Conservation (phyloP, 2,888 invertebrate species). For the Lithophane socia region DNA sequence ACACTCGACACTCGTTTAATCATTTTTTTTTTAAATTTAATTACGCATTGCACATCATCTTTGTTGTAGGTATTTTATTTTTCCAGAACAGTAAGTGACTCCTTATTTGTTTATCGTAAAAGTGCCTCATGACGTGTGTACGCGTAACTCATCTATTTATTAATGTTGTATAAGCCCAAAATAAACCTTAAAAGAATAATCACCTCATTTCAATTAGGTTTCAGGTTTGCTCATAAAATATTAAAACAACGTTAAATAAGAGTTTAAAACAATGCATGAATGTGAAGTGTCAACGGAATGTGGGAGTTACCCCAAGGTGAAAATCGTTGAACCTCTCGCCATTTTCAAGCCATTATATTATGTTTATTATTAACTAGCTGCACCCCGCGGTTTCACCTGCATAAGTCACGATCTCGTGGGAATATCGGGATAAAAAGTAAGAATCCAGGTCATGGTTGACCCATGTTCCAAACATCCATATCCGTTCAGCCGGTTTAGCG, state of each 20-base stretch:
- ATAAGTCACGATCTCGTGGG: no score
- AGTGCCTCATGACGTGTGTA: neutral
- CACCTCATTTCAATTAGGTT: conserved; percentile 6
- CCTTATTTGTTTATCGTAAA: neutral
- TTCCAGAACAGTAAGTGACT: neutral
- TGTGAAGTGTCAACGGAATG: conserved; percentile 54
- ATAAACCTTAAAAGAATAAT: conserved; percentile 3
- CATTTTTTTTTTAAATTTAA: no score
- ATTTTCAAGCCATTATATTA: conserved; percentile 41
- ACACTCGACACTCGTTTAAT: no score
- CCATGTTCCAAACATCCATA: no score
- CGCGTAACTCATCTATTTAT: neutral
- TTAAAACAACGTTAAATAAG: conserved; percentile 50
- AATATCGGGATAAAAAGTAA: no score
- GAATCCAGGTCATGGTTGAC: no score
- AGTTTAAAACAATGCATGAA: conserved; percentile 51
- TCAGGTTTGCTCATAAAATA: conserved; percentile 19
- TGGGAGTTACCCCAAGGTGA: conserved; percentile 39
- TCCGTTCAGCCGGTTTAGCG: no score
- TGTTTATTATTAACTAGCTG: conserved; percentile 28
- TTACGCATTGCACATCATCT: no score
- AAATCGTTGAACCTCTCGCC: conserved; percentile 29
- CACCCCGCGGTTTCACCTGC: no score
- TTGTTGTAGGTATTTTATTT: no score
- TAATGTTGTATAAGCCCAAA: neutral